phyloP scores from a whole-genome alignment of 2,888 invertebrate genomes.

The Sarcophaga subvicina region DNA sequence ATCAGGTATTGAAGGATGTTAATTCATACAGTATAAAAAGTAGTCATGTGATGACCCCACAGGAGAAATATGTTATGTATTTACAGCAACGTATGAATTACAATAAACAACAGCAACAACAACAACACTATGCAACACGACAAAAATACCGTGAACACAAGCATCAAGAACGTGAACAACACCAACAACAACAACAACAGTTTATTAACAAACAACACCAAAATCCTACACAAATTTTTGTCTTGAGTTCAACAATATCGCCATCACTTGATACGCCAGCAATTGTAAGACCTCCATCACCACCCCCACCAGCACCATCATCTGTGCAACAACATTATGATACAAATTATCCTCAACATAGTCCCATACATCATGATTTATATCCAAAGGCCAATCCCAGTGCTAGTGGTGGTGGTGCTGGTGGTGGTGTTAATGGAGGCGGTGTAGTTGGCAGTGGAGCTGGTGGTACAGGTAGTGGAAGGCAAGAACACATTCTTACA shows the following conservation, averaged over 20 bases:
- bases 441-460: not conserved
- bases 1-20: slow-evolving; percentile 65
- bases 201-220: slow-evolving; percentile 54
- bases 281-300: slow-evolving; percentile 47
- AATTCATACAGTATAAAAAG: slow-evolving; percentile 66
- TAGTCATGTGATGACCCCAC: slow-evolving; percentile 77
- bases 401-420: slow-evolving; percentile 55
- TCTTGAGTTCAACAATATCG: slow-evolving; percentile 70
- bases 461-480: slow-evolving; percentile 19
- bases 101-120: slow-evolving; percentile 72
- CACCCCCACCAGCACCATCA: not conserved
- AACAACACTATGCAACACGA: slow-evolving; percentile 64
- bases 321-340: slow-evolving; percentile 29
- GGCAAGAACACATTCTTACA: slow-evolving; percentile 75
- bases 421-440: not conserved
- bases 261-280: slow-evolving; percentile 64
- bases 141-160: slow-evolving; percentile 53
- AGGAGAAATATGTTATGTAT: slow-evolving; percentile 80
- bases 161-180: slow-evolving; percentile 56
- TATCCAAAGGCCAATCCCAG: slow-evolving; percentile 70
- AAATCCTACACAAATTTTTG: slow-evolving; percentile 68
- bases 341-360: slow-evolving; percentile 74
- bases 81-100: slow-evolving; percentile 79
- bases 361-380: slow-evolving; percentile 72
- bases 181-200: slow-evolving; percentile 60